A percentile compares a stretch with the other conserved stretches of the same genome.
These are phyloP conservation scores for Spea multiplicata DNA, from an alignment of 2,113 vertebrate genomes.

Conservation along the genomic window DNA sequence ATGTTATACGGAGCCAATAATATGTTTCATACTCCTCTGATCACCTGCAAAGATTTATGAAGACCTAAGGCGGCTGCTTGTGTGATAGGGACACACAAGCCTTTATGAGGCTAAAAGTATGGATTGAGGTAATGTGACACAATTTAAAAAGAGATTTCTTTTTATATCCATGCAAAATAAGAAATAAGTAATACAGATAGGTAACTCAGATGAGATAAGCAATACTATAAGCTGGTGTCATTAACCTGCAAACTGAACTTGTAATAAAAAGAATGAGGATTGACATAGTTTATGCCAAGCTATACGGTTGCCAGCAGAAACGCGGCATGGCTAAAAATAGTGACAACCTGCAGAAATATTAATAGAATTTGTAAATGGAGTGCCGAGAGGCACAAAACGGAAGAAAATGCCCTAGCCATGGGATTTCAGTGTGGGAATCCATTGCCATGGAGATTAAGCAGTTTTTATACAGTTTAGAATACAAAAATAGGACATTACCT, in stretches of 20 bases:
- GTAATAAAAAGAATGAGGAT: background rate
- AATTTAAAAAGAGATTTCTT: too few species aligned
- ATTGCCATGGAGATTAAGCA: conserved; percentile 53
- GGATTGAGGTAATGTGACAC: too few species aligned
- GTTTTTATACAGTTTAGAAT: conserved; percentile 22
- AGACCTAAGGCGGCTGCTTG: too few species aligned
- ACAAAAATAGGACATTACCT: conserved; percentile 40
- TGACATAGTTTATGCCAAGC: conserved; percentile 15
- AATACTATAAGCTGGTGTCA: too few species aligned
- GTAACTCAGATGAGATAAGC: too few species aligned
- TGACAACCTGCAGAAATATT: conserved; percentile 47
- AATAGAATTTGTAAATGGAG: conserved; percentile 56
- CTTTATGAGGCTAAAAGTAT: too few species aligned
- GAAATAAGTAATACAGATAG: too few species aligned
- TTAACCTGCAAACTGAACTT: background rate
- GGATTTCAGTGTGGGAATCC: conserved; percentile 44
- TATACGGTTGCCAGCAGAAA: conserved; percentile 44
- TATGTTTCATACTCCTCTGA: too few species aligned
- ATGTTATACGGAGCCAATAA: too few species aligned
- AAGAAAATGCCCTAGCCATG: conserved; percentile 44
- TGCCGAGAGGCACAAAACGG: conserved; percentile 41
- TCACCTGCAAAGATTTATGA: too few species aligned
- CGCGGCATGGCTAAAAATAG: conserved; percentile 35
- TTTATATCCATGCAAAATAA: too few species aligned
- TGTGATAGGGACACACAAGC: too few species aligned